A percentile compares a stretch with the other conserved stretches of the same genome.
These are phyloP conservation scores for Sciurus carolinensis DNA, from an alignment of 2,797 vertebrate species.

Conservation along the genomic window DNA sequence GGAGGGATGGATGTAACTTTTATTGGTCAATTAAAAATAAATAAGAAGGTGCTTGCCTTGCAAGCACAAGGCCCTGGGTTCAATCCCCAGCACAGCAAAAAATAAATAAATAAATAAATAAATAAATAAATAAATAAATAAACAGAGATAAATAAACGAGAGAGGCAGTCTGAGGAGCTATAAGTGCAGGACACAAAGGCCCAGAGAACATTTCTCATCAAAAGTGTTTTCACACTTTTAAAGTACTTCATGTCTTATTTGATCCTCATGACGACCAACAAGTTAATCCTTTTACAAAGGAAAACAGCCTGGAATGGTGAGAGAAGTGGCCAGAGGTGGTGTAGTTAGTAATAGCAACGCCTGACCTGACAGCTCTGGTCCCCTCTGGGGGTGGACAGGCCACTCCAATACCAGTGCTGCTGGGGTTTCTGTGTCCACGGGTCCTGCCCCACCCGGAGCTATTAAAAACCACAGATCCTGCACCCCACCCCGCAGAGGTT, in stretches of 20 bases:
- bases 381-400: neutral
- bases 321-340: neutral
- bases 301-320: neutral
- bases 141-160: neutral
- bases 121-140: neutral
- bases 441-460: rapidly evolving
- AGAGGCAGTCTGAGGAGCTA: neutral
- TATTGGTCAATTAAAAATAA: neutral
- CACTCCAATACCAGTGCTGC: rapidly evolving
- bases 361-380: neutral
- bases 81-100: too few species aligned
- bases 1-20: neutral
- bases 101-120: too few species aligned
- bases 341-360: neutral
- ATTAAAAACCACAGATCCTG: neutral
- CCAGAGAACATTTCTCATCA: neutral
- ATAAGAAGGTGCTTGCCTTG: neutral
- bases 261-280: constrained; percentile 44
- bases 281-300: constrained; percentile 63
- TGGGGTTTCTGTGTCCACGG: rapidly evolving
- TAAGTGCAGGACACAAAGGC: neutral
- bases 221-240: constrained; percentile 66
- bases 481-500: neutral
- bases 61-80: too few species aligned
- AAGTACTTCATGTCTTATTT: constrained; percentile 1